Conservation (phyloP, 2,797 vertebrate species). For the Enteromius afrohamiltoni region DNA sequence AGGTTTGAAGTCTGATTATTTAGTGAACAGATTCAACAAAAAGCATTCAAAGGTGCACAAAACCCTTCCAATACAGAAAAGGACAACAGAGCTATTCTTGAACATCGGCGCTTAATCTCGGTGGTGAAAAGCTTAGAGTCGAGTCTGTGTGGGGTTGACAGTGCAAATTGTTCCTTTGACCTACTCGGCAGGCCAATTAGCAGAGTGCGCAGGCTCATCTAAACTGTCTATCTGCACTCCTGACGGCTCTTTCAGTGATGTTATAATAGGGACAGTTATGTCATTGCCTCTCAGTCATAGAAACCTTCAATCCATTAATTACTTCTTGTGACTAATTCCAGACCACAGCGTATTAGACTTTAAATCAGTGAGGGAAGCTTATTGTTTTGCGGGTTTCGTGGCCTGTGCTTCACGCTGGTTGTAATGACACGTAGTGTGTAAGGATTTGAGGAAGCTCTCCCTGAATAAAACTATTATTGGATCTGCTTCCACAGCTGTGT, state of each 20-base stretch:
- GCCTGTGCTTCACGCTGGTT: slow-evolving; percentile 14
- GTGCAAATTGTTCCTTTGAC: slow-evolving; percentile 22
- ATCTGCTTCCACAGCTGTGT: slow-evolving; percentile 39
- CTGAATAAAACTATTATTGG: slow-evolving; percentile 35
- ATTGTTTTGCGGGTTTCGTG: neutral
- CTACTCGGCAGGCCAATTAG: slow-evolving; percentile 39
- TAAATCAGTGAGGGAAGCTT: slow-evolving; percentile 32
- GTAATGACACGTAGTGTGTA: neutral
- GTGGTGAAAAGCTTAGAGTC: neutral
- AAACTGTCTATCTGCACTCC: neutral
- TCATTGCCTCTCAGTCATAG: neutral
- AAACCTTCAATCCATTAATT: slow-evolving; percentile 10
- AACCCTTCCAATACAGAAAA: neutral
- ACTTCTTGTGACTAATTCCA: slow-evolving; percentile 2
- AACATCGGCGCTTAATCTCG: neutral
- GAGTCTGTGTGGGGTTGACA: neutral
- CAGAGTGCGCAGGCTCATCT: slow-evolving; percentile 12
- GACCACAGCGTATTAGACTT: slow-evolving; percentile 27
- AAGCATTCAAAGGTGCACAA: neutral
- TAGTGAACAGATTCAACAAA: neutral
- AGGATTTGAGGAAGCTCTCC: slow-evolving; percentile 22
- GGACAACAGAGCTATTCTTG: neutral
- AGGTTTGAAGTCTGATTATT: neutral
- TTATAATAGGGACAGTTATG: slow-evolving; percentile 7
- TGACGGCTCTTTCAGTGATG: neutral